Evolutionary conservation across 2,797 vertebrate species (phyloP), one percentile per base, ranked within the genome.

Genomic region (Ctenopoma multispine): DNA sequence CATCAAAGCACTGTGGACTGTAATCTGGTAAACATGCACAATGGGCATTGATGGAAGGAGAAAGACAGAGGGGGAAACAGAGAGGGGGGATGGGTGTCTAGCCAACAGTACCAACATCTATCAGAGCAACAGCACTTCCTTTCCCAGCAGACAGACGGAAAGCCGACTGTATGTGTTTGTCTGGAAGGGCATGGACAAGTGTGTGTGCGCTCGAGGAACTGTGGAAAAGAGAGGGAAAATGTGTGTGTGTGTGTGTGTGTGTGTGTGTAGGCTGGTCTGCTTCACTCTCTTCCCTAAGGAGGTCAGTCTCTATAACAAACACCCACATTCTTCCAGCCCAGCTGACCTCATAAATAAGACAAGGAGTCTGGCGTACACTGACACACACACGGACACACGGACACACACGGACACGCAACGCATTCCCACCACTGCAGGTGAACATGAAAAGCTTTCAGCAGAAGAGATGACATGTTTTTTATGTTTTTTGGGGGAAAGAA

Each of bases 11-110:
- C 70, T 69, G 78, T 80, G 87, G 58, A 90, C 88, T 91, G 91
- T 92, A 92, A 92, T 91, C 89, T 93, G 88, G 90, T 90, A 92
- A 92, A 92, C 87, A 90, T 83, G 91, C 89, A 93, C 90, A 93
- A 93, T 92, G 86, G 89, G 85, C 89, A 92, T 86, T 90, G 89
- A 91, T 90, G 72, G 86, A 82, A 77, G 62, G 69, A 81, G 85
- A 80, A 80, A 81, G 74, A 81, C 34, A 7, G 71, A 76, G 73
- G 38, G 67, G 44, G 69, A 77, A 65, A 76, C 36, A 36, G 53
- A 53, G 72, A 27, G 48, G 70, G 65, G 74, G 66, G 86, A 47
- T 38, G 86, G 75, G 74, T 65, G 79, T 84, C 83, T 87, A 57
- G 82, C 78, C 85, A 72, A 82, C 70, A 82, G 84, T 75, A 89